Conservation (phyloP, 1,140 invertebrate species). For the Aphaenogaster floridana region DNA sequence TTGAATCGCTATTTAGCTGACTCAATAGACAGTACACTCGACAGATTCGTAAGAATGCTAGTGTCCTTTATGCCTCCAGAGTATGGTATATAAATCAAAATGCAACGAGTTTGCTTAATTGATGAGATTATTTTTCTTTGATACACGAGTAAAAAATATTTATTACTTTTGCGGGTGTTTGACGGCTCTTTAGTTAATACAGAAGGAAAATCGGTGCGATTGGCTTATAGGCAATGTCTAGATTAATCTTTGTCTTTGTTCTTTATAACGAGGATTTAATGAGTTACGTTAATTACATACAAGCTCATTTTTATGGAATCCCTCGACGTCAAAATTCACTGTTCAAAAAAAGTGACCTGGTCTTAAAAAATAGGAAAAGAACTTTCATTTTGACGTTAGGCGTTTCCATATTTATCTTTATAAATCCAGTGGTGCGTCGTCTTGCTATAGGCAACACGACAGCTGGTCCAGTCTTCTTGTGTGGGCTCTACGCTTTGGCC, state of each 20-base stretch:
- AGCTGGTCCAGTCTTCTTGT: conserved; percentile 64
- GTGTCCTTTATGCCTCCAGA: conserved; percentile 9
- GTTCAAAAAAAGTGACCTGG: neutral
- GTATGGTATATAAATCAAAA: neutral
- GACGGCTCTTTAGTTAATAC: neutral
- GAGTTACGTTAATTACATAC: neutral
- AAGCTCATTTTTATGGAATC: conserved; percentile 10
- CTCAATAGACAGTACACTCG: conserved; percentile 61
- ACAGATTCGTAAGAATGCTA: conserved; percentile 10
- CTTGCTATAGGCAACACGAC: conserved; percentile 9
- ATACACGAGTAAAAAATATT: neutral
- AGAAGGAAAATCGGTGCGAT: neutral
- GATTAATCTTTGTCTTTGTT: neutral
- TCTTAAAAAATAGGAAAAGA: conserved; percentile 3
- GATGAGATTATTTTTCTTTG: conserved; percentile 7
- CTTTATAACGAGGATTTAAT: neutral
- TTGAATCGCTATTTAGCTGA: conserved; percentile 66
- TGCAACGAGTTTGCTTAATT: conserved; percentile 23
- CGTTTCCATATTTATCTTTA: conserved; percentile 55
- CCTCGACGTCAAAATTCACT: neutral
- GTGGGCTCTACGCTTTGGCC: conserved; percentile 47
- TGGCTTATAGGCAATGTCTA: neutral
- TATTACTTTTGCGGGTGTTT: neutral
- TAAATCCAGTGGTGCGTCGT: conserved; percentile 35
- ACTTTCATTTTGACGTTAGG: conserved; percentile 10